These are phyloP conservation scores for Serranus cabrilla DNA, from an alignment of 2,797 vertebrate species.

Conservation along the genomic window DNA sequence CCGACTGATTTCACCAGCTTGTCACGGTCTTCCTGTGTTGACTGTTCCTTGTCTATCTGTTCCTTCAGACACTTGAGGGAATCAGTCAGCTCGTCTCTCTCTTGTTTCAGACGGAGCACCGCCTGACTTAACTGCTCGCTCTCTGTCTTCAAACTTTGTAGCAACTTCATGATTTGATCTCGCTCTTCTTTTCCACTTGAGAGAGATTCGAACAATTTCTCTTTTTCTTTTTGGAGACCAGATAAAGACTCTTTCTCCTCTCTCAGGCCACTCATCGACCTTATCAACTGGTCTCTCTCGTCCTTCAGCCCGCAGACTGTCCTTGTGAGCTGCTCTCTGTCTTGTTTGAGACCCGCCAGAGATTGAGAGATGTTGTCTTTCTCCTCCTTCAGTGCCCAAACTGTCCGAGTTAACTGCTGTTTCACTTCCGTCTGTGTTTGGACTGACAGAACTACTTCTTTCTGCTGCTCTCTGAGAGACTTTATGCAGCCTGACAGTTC, in stretches of 20 bases:
- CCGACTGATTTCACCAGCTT: constrained; percentile 45
- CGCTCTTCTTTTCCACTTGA: constrained; percentile 58
- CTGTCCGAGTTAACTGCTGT: constrained; percentile 81
- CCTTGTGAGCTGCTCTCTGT: constrained; percentile 70
- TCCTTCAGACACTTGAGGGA: constrained; percentile 52
- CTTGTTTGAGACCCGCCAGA: constrained; percentile 67
- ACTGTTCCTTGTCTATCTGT: constrained; percentile 48
- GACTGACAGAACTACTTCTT: constrained; percentile 65
- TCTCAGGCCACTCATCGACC: constrained; percentile 51
- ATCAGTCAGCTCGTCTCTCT: constrained; percentile 56
- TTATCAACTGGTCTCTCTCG: constrained; percentile 63
- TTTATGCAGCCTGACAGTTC: constrained; percentile 54
- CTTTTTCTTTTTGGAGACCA: constrained; percentile 63
- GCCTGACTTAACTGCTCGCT: constrained; percentile 57
- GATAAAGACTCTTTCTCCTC: constrained; percentile 68
- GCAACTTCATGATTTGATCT: constrained; percentile 48
- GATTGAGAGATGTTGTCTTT: constrained; percentile 64
- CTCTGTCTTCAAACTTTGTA: constrained; percentile 66
- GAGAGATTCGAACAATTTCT: constrained; percentile 54
- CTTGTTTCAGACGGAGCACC: constrained; percentile 60
- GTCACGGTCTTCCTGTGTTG: constrained; percentile 45
- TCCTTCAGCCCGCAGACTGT: constrained; percentile 62
- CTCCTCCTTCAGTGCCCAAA: constrained; percentile 81
- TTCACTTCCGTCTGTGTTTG: constrained; percentile 81
- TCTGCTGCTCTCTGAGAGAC: constrained; percentile 75